Evolutionary conservation across 2,797 vertebrate genomes (phyloP).

Genomic region (Percopsis omiscomaycus): DNA sequence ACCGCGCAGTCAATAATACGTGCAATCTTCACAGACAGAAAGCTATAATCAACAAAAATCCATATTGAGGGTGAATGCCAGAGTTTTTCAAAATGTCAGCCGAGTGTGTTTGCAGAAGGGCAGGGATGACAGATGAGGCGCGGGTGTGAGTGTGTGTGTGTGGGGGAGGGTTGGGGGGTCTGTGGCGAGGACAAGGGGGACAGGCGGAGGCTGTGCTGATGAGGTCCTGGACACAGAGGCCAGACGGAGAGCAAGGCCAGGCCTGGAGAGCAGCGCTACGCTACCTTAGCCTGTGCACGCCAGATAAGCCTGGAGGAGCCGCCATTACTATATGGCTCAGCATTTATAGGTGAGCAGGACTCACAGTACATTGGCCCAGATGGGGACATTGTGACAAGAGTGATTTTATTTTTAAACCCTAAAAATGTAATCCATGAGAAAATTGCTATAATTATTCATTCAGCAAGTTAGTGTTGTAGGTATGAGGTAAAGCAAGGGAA

Average conservation of each 20-base stretch:
- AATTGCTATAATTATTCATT: slow-evolving; percentile 26
- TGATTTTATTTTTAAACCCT: neutral
- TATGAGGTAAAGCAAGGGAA: slow-evolving; percentile 31
- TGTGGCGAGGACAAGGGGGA: neutral
- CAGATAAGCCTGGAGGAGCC: slow-evolving; percentile 64
- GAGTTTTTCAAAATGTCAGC: slow-evolving; percentile 84
- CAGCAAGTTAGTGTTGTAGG: slow-evolving; percentile 18
- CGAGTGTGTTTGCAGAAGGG: slow-evolving; percentile 80
- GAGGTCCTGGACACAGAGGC: slow-evolving; percentile 70
- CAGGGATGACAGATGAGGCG: slow-evolving; percentile 80
- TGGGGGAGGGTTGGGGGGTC: slow-evolving; percentile 18
- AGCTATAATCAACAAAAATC: slow-evolving; percentile 83
- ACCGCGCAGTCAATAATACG: slow-evolving; percentile 80
- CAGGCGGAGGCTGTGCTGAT: slow-evolving; percentile 58
- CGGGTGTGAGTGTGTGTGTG: slow-evolving; percentile 62
- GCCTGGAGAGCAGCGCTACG: slow-evolving; percentile 50
- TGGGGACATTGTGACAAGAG: slow-evolving; percentile 51
- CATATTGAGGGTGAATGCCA: slow-evolving; percentile 81
- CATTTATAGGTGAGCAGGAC: slow-evolving; percentile 68
- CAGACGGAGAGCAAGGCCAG: slow-evolving; percentile 59
- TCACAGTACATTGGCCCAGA: slow-evolving; percentile 40
- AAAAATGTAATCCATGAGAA: slow-evolving; percentile 47
- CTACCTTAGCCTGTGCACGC: slow-evolving; percentile 54
- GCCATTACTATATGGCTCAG: slow-evolving; percentile 53
- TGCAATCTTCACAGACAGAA: slow-evolving; percentile 76